Conservation (phyloP, 2,113 vertebrate genomes). For the Percopsis transmontana region DNA sequence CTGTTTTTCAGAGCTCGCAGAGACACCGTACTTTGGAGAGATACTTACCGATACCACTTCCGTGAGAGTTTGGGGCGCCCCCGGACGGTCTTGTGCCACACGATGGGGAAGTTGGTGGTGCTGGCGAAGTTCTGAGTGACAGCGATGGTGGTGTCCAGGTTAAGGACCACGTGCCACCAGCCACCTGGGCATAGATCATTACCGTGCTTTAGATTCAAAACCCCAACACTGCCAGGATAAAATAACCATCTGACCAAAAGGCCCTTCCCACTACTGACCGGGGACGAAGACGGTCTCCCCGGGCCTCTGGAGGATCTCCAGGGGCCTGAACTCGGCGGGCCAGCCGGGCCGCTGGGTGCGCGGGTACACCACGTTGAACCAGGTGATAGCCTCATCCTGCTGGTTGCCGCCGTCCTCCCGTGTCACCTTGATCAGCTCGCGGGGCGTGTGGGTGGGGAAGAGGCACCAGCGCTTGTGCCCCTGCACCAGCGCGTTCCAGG, state of each 20-base stretch:
- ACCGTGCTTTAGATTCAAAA: neutral
- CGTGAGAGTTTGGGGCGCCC: slow-evolving; percentile 95
- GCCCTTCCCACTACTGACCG: slow-evolving; percentile 86
- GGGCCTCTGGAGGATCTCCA: slow-evolving; percentile 93
- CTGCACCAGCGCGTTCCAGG: slow-evolving; percentile 97
- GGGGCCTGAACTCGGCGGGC: slow-evolving; percentile 90
- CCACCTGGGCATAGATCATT: slow-evolving; percentile 79
- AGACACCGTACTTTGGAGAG: neutral
- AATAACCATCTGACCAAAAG: too few species aligned
- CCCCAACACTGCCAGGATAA: too few species aligned
- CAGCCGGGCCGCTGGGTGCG: slow-evolving; percentile 90
- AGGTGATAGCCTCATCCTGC: slow-evolving; percentile 98
- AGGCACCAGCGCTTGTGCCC: slow-evolving; percentile 98
- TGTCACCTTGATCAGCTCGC: slow-evolving; percentile 96
- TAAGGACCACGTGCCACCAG: slow-evolving; percentile 99
- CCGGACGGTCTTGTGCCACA: slow-evolving; percentile 99
- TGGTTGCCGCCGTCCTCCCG: slow-evolving; percentile 96
- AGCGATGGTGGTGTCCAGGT: slow-evolving; percentile 93
- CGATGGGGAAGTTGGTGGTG: slow-evolving; percentile 96
- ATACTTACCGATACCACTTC: slow-evolving; percentile 96
- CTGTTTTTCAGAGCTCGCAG: neutral
- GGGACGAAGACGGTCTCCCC: slow-evolving; percentile 98
- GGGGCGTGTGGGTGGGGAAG: slow-evolving; percentile 94
- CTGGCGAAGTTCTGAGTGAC: slow-evolving; percentile 98
- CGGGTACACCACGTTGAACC: slow-evolving; percentile 94